Conservation (phyloP, 2,888 invertebrate species). For the Apamea crenata region DNA sequence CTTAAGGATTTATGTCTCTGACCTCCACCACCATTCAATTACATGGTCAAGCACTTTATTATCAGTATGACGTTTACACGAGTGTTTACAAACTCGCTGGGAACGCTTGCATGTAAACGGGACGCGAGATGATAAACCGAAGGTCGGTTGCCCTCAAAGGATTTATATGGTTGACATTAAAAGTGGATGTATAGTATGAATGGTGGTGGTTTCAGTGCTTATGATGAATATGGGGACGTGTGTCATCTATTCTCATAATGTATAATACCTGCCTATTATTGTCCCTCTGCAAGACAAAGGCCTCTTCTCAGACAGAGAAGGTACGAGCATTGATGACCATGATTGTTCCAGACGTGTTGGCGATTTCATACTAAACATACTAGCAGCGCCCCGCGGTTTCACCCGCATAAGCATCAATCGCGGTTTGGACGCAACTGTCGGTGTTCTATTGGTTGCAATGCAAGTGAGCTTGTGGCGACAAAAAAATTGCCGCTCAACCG, state of each 20-base stretch:
- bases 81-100: slow-evolving; percentile 56
- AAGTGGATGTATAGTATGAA: background rate
- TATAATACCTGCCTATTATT: no score
- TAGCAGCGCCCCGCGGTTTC: no score
- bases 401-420: no score
- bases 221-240: background rate
- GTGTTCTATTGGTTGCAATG: no score
- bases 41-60: slow-evolving; percentile 63
- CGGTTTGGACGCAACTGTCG: no score
- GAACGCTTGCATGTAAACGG: slow-evolving; percentile 49
- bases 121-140: slow-evolving; percentile 45
- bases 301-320: no score
- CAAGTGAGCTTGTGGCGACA: no score
- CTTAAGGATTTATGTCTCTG: slow-evolving; percentile 57
- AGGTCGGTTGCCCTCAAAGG: slow-evolving; percentile 14
- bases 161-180: slow-evolving; percentile 37
- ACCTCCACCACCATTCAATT: slow-evolving; percentile 63
- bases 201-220: slow-evolving; percentile 1
- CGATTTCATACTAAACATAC: no score
- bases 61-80: slow-evolving; percentile 57
- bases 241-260: background rate
- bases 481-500: no score
- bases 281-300: no score
- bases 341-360: no score
- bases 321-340: no score